Evolutionary conservation across 2,888 invertebrate species (phyloP).

Genomic region (Criorhina ranunculi): DNA sequence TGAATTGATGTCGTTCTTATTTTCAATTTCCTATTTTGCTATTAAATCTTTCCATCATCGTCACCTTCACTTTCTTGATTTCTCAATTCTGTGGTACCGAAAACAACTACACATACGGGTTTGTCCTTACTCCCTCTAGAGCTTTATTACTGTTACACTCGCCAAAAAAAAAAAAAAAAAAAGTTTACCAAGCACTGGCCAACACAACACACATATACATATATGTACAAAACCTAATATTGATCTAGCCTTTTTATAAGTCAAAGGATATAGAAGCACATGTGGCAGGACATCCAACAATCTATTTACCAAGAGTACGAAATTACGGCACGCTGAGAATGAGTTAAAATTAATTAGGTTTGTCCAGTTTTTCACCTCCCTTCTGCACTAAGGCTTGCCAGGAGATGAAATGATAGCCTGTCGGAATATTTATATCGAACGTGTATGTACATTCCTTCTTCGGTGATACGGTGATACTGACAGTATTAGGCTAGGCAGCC

Average conservation of each 20-base stretch:
- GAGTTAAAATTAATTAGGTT: constrained; percentile 52
- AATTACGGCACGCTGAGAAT: constrained; percentile 26
- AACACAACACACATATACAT: no score
- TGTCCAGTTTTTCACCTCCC: constrained; percentile 3
- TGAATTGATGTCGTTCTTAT: no score
- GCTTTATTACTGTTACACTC: no score
- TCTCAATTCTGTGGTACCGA: no score
- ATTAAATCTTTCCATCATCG: no score
- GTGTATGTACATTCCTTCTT: not conserved
- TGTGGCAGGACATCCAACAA: constrained; percentile 17
- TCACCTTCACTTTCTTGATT: no score
- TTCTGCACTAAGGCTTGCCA: not conserved
- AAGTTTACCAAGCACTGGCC: no score
- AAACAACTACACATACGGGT: no score
- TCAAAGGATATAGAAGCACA: not conserved
- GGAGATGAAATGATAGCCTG: constrained; percentile 43
- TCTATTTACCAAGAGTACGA: constrained; percentile 28
- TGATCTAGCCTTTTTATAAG: not conserved
- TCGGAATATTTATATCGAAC: constrained; percentile 33
- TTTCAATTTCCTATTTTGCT: no score
- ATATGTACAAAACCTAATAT: constrained; percentile 8
- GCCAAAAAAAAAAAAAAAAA: no score
- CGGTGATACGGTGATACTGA: not conserved
- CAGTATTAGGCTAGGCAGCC: constrained; percentile 14
- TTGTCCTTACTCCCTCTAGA: no score